Conservation (phyloP, 2,113 vertebrate species). For the Neolamprologus variostigma region DNA sequence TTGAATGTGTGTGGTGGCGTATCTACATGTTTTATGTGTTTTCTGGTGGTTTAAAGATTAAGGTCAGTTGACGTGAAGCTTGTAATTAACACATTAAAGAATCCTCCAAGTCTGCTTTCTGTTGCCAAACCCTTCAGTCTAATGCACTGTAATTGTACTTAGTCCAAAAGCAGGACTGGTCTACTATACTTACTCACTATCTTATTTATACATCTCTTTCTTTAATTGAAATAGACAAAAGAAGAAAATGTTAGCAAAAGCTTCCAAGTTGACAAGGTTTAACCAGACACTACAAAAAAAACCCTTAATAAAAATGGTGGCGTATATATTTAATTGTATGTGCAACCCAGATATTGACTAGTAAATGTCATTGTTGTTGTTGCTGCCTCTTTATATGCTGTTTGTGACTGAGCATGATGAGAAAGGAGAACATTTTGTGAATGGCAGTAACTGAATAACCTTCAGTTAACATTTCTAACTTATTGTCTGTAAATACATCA, state of each 20-base stretch:
- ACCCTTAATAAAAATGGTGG: not conserved
- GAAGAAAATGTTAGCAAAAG: not conserved
- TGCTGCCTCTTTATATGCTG: not conserved
- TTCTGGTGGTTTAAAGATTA: slow-evolving; percentile 47
- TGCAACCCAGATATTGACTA: not conserved
- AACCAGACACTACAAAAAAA: not conserved
- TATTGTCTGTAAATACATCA: not conserved
- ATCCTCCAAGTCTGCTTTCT: slow-evolving; percentile 24
- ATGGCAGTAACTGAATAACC: not conserved
- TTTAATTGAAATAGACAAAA: not conserved
- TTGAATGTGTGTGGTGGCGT: not conserved
- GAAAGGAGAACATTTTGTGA: not conserved
- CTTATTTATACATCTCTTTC: not conserved
- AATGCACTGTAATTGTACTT: not conserved
- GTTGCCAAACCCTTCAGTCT: not conserved
- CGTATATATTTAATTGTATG: not conserved
- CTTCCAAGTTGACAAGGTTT: not conserved
- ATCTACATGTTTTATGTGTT: slow-evolving; percentile 19
- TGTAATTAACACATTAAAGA: slow-evolving; percentile 55
- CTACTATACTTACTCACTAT: not conserved
- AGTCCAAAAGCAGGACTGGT: not conserved
- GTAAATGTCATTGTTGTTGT: not conserved
- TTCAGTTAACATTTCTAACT: not conserved
- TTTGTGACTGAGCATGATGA: slow-evolving; percentile 11
- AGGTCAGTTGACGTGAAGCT: slow-evolving; percentile 3